These are phyloP conservation scores for Crossaster papposus DNA, from an alignment of 53 echinoderm and acorn worm genomes.

Conservation along the genomic window DNA sequence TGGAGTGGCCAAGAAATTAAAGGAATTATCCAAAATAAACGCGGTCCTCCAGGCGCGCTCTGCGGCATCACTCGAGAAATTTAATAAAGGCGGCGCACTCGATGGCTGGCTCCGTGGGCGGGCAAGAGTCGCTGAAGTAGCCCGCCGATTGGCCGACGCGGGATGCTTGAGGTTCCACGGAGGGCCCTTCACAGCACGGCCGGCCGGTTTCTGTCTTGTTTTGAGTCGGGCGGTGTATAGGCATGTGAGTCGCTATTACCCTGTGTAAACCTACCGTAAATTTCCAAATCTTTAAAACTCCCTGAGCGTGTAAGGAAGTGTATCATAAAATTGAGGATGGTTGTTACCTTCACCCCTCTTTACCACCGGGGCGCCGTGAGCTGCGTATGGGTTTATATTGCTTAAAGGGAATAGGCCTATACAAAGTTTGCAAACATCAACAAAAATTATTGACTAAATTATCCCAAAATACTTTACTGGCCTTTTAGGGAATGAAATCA, in stretches of 20 bases:
- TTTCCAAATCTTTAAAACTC: neutral
- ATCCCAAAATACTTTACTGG: too few species aligned
- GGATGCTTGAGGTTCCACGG: conserved; percentile 6
- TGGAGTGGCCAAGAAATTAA: conserved; percentile 55
- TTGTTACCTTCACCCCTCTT: neutral
- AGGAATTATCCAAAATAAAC: conserved; percentile 56
- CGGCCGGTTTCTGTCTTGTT: conserved; percentile 23
- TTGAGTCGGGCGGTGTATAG: conserved; percentile 15
- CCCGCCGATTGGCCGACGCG: conserved; percentile 11
- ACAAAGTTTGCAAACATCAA: too few species aligned
- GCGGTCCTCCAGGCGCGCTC: neutral
- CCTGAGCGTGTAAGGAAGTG: conserved; percentile 2
- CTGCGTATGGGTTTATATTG: neutral
- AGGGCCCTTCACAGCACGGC: neutral
- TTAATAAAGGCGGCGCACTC: conserved; percentile 52
- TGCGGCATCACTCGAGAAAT: conserved; percentile 44
- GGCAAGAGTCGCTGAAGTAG: conserved; percentile 21
- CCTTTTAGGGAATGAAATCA: too few species aligned
- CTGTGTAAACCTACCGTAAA: conserved; percentile 9
- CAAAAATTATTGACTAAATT: too few species aligned
- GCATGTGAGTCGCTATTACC: conserved; percentile 18
- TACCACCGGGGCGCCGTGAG: neutral
- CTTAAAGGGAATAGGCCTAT: neutral
- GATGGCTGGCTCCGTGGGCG: conserved; percentile 23
- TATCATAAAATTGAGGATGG: neutral